Base-by-base conservation (phyloP, 2,888 invertebrate species). In the Nemoura dubitans region DNA sequence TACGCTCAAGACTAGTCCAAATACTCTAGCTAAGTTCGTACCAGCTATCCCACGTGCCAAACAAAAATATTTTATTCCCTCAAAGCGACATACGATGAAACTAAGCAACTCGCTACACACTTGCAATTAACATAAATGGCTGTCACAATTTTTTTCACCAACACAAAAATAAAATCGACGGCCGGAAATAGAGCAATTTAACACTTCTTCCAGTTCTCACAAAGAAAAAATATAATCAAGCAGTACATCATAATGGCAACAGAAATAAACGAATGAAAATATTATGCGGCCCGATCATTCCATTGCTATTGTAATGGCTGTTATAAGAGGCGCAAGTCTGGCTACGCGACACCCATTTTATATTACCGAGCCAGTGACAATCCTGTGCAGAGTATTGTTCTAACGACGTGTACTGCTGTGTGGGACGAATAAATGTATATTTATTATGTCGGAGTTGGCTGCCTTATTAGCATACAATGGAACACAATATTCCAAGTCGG, bases 401-500 rank as follows among this genome's bases (percentile, higher is more conserved):
- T 0, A 28, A 0, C 26, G 36, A 36, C n/a, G 36, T 26, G 42
- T 83, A 36, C 42, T 26, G 27, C 36, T 25, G 25, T 42, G 83
- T 83, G 42, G 83, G 83, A 7, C n/a, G 83, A 42, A 83, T 42
- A 42, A 42, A 26, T 42, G 83, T 83, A 25, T 78, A 78, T 78
- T 78, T 78, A 78, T 78, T 78, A 83, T 43, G 43, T 26, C 83
- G 42, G 26, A 83, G 78, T 78, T 78, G 25, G 78, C n/a, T 78
- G 28, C 83, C 83, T 83, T 7, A 83, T 83, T 83, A 83, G 3
- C 83, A 83, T 83, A 83, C 83, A 83, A 83, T 83, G 27, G 83
- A 36, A 83, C 26, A 83, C 36, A 83, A 42, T 78, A 78, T 83
- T 42, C 83, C 26, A 42, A 83, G 36, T 83, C 42, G 42, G 83